Base-by-base conservation (phyloP, 2,113 vertebrate species). In the Microtus richardsoni region DNA sequence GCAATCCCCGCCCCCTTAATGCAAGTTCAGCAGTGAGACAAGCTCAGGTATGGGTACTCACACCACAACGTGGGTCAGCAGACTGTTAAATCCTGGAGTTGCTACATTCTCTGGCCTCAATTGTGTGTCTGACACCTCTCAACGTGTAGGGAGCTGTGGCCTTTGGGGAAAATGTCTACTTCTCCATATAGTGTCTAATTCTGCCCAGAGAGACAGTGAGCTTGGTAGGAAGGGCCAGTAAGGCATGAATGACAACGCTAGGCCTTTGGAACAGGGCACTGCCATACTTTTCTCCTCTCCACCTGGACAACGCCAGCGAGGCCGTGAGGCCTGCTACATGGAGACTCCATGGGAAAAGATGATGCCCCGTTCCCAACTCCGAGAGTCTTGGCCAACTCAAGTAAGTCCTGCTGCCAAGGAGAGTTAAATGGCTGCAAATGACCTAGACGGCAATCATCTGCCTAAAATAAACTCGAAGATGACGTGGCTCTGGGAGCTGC, bases 401-500 rank as follows among this genome's bases (percentile, higher is more conserved):
- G 49, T 91, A 83, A 83, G 41, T 41, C 60, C 66, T 96, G 84
- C 77, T 95, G 96, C 94, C 91, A 93, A 92, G 60, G 94, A 74
- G 39, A 83, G 85, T 95, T 85, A 82, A 91, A 92, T 75, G 91
- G 91, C 16, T 79, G 86, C 93, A 89, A 93, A 96, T 88, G 88
- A 96, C 93, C 93, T 94, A 84, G 85, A 95, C 92, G 92, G 92
- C 86, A 91, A 94, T 85, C 47, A 49, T 95, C 64, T 90, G 94
- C 93, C 93, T 90, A 90, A 97, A 96, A 97, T 96, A 96, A 97
- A 97, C 94, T 86, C 90, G 19, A 47, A 88, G 92, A 95, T 70
- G 95, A 80, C 62, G 30, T 60, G 79, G 77, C 33, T 49, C 95
- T 86, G 80, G 88, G 75, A 96, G 73, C 84, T 6, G n/a, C 17